phyloP scores from a whole-genome alignment of 1,140 invertebrate genomes.

The Episyrphus balteatus region DNA sequence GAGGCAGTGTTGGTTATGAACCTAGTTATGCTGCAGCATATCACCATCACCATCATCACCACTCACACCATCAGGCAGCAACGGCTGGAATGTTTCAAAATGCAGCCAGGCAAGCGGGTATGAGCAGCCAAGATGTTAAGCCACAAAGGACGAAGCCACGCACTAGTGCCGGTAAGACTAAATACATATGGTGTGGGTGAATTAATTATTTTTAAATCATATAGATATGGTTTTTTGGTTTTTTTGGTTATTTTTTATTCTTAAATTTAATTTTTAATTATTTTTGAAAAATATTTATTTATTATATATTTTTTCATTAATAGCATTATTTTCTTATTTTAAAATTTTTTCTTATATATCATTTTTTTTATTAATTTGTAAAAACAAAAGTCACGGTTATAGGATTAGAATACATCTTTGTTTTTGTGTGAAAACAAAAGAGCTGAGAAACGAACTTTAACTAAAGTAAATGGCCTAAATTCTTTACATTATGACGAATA shows the following conservation, averaged over 20 bases:
- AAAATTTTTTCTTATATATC: too few species aligned
- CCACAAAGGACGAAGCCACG: constrained; percentile 35
- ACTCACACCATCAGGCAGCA: not conserved
- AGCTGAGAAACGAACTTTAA: too few species aligned
- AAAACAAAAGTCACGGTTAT: too few species aligned
- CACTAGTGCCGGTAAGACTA: constrained; percentile 38
- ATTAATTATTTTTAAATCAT: constrained; percentile 16
- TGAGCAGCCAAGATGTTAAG: constrained; percentile 22
- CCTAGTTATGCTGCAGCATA: constrained; percentile 4
- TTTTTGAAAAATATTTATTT: not conserved
- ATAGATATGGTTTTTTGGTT: constrained; percentile 12
- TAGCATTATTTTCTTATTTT: too few species aligned
- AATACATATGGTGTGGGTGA: constrained; percentile 34
- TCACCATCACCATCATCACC: constrained; percentile 4
- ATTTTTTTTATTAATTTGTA: not conserved
- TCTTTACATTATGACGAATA: too few species aligned
- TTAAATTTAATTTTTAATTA: constrained; percentile 3
- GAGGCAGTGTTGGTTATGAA: constrained; percentile 6
- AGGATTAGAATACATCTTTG: too few species aligned
- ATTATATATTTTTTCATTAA: too few species aligned
- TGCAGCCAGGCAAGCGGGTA: constrained; percentile 4
- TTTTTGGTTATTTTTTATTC: constrained; percentile 7
- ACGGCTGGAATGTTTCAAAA: constrained; percentile 1
- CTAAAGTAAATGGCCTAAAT: too few species aligned
- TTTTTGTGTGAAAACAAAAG: not conserved